Evolutionary conservation across 2,888 invertebrate genomes (phyloP).

Genomic region (Therioaphis trifolii): DNA sequence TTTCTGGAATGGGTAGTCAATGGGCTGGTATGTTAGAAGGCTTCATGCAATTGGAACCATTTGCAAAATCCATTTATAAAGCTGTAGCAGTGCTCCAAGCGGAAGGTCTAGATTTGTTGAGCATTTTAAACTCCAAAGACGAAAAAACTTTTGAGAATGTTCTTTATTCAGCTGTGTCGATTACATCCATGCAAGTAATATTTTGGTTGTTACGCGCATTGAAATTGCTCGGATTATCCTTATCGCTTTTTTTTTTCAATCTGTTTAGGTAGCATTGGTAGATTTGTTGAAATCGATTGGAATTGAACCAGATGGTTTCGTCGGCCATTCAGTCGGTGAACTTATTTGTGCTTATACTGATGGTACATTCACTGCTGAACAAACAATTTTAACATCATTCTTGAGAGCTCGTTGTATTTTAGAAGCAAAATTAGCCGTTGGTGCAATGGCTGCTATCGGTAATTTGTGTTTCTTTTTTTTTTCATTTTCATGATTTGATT

Average conservation of each 20-base stretch:
- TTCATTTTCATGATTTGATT: not conserved
- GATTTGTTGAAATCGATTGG: conserved; percentile 83
- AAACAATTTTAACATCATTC: conserved; percentile 92
- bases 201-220: conserved; percentile 10
- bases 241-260: not conserved
- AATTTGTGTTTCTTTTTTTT: conserved; percentile 52
- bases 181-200: conserved; percentile 88
- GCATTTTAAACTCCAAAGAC: conserved; percentile 82
- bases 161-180: conserved; percentile 89
- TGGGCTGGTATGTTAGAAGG: conserved; percentile 96
- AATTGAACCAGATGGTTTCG: conserved; percentile 90
- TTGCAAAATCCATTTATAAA: conserved; percentile 78
- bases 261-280: conserved; percentile 83
- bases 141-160: conserved; percentile 86
- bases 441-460: conserved; percentile 93
- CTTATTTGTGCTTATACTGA: conserved; percentile 77
- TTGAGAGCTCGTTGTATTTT: conserved; percentile 88
- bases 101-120: conserved; percentile 84
- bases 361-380: conserved; percentile 92
- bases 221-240: not conserved
- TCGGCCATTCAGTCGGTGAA: conserved; percentile 85
- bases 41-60: conserved; percentile 84
- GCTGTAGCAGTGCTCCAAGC: conserved; percentile 82
- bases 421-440: conserved; percentile 79
- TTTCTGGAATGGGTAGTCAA: conserved; percentile 98